Conservation (phyloP, 2,113 vertebrate genomes). For the Camelus dromedarius region DNA sequence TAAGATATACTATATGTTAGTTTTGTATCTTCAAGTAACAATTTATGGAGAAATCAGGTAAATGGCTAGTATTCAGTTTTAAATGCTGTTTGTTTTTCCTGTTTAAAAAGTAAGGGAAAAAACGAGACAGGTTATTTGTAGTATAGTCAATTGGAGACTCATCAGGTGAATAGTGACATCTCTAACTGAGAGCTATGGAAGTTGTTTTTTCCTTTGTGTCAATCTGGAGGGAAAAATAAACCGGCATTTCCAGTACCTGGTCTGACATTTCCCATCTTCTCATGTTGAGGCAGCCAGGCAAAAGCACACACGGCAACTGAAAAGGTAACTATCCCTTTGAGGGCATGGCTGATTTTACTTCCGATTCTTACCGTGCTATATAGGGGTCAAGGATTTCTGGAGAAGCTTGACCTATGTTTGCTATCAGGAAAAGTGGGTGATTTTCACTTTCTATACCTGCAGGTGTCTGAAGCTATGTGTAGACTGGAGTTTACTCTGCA, state of each 20-base stretch:
- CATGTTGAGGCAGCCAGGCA: constrained; percentile 69
- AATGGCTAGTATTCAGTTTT: constrained; percentile 82
- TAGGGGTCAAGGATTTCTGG: constrained; percentile 80
- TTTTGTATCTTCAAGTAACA: constrained; percentile 56
- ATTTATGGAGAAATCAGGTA: constrained; percentile 83
- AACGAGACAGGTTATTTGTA: constrained; percentile 67
- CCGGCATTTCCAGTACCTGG: constrained; percentile 51
- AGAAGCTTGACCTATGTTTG: constrained; percentile 72
- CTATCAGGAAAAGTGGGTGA: constrained; percentile 86
- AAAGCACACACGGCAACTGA: constrained; percentile 24
- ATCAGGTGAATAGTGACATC: constrained; percentile 59
- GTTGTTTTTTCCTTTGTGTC: constrained; percentile 58
- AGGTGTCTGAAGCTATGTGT: constrained; percentile 77
- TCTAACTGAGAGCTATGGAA: constrained; percentile 62
- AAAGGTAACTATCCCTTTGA: constrained; percentile 72
- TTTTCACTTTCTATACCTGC: constrained; percentile 81
- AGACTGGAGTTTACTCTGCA: constrained; percentile 81
- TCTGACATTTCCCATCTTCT: constrained; percentile 80
- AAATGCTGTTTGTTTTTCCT: constrained; percentile 64
- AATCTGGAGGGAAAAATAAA: constrained; percentile 68
- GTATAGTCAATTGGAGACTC: constrained; percentile 80
- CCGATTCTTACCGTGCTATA: constrained; percentile 81
- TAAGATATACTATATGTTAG: constrained; percentile 79
- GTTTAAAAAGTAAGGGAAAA: constrained; percentile 72
- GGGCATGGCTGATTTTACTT: constrained; percentile 83